phyloP scores from a whole-genome alignment of 2,888 invertebrate species.

The Minunthozetes semirufus region DNA sequence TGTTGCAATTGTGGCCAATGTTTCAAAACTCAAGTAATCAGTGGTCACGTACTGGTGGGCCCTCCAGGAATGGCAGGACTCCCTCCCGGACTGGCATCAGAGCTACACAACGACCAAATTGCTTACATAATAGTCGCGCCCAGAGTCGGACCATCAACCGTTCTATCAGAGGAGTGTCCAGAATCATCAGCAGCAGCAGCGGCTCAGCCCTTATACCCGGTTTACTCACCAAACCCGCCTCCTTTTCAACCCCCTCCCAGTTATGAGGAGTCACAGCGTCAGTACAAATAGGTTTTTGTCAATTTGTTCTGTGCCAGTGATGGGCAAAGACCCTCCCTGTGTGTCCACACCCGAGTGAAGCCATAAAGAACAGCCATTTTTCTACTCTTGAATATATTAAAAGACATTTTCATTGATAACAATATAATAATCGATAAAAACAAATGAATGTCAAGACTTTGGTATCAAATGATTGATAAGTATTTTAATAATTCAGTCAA shows the following conservation, averaged over 20 bases:
- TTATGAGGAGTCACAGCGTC: conserved; percentile 18
- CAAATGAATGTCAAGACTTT: too few species aligned
- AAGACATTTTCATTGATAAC: too few species aligned
- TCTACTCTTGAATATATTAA: too few species aligned
- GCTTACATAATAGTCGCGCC: background rate
- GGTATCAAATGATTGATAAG: too few species aligned
- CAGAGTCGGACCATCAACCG: background rate
- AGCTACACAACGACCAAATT: background rate
- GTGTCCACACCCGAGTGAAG: too few species aligned
- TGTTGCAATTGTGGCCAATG: conserved; percentile 15
- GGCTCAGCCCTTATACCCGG: background rate
- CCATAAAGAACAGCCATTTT: too few species aligned
- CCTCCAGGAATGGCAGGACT: background rate
- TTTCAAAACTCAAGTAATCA: conserved; percentile 1
- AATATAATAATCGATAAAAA: too few species aligned
- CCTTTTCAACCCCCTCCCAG: background rate
- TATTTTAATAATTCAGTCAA: too few species aligned
- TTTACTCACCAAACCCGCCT: background rate
- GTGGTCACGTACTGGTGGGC: background rate
- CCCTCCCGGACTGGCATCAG: background rate
- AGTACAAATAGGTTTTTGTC: background rate
- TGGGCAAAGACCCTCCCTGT: too few species aligned
- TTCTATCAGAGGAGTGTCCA: background rate
- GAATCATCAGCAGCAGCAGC: background rate
- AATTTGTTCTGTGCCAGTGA: too few species aligned